These are phyloP conservation scores for Hydrozoanthus gracilis DNA, from an alignment of 92 coral and sea anemone species.

Conservation along the genomic window DNA sequence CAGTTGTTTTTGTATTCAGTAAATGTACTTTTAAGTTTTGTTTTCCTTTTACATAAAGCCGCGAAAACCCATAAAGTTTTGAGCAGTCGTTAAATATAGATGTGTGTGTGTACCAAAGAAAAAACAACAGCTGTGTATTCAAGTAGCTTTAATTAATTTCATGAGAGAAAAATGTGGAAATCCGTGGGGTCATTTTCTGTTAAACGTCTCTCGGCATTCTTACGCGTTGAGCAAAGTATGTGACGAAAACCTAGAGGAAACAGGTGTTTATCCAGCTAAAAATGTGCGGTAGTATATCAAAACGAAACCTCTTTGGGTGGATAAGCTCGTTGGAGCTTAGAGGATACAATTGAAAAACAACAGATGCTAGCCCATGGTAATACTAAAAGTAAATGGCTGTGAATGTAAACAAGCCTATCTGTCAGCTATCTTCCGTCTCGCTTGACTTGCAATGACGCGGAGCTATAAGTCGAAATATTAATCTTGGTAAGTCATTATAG, in stretches of 20 bases:
- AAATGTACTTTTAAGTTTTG: no score
- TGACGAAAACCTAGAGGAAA: background rate
- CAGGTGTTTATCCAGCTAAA: background rate
- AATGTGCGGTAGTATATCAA: background rate
- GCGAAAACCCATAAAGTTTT: no score
- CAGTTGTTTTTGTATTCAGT: no score
- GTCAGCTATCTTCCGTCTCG: background rate
- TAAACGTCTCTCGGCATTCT: background rate
- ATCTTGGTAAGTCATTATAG: no score
- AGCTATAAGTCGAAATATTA: no score
- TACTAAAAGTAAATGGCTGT: background rate
- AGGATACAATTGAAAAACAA: background rate
- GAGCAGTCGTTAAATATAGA: no score
- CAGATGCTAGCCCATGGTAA: background rate
- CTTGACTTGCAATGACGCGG: background rate
- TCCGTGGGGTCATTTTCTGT: background rate
- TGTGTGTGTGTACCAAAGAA: no score
- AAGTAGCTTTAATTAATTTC: no score
- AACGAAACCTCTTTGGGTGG: slow-evolving; percentile 3
- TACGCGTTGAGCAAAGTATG: background rate
- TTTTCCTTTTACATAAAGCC: no score
- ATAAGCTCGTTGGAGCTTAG: background rate
- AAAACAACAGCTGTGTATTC: background rate
- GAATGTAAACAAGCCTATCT: background rate
- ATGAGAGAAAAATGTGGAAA: background rate